Conservation (phyloP, 2,888 invertebrate genomes). For the Acrobasis consociella region DNA sequence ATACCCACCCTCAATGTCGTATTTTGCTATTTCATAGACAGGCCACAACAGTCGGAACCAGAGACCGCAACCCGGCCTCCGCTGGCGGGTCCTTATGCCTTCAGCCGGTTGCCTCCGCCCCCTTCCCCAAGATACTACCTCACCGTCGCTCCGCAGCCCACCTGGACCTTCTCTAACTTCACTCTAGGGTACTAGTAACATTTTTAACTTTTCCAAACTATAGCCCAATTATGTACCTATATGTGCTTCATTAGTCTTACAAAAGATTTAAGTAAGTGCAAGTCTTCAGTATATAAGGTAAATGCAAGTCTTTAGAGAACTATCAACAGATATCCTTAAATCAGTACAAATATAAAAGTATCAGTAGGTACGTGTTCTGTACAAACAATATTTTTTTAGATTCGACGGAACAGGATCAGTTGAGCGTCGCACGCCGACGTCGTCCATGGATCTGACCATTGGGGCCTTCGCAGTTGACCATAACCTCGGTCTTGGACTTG, state of each 20-base stretch:
- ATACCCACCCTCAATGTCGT: not conserved
- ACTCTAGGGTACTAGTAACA: conserved; percentile 86
- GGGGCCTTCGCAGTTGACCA: conserved; percentile 77
- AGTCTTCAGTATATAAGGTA: too few species aligned
- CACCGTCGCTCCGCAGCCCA: conserved; percentile 86
- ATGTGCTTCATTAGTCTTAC: too few species aligned
- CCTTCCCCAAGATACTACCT: conserved; percentile 91
- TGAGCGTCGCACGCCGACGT: conserved; percentile 64
- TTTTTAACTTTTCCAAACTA: not conserved
- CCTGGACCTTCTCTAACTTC: conserved; percentile 93
- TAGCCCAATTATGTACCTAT: too few species aligned
- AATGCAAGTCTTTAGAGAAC: too few species aligned
- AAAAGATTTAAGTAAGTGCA: too few species aligned
- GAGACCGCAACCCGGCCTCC: conserved; percentile 89
- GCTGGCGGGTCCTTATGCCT: conserved; percentile 94
- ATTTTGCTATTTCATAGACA: conserved; percentile 28
- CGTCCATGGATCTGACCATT: conserved; percentile 61
- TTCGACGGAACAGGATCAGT: conserved; percentile 67
- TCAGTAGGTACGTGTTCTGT: not conserved
- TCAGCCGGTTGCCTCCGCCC: conserved; percentile 92
- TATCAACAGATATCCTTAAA: too few species aligned
- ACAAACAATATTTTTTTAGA: conserved; percentile 42
- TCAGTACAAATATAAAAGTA: too few species aligned
- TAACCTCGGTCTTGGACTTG: conserved; percentile 67
- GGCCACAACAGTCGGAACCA: conserved; percentile 36